Conservation (phyloP, 2,888 invertebrate species). For the Fragum whitleyi region DNA sequence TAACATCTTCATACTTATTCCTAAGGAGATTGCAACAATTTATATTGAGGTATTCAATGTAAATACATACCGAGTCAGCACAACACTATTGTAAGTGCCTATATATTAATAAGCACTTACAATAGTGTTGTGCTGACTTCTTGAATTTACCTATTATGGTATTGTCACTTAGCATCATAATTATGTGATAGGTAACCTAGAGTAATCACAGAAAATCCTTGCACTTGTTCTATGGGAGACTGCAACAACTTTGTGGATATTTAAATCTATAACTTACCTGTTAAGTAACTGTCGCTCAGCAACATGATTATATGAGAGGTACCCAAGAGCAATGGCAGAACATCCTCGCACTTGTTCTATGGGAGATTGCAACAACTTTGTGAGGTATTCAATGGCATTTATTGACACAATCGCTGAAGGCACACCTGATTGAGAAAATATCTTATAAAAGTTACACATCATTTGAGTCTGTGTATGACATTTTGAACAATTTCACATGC, state of each 20-base stretch:
- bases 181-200: too few species aligned
- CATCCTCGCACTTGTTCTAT: constrained; percentile 82
- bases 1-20: too few species aligned
- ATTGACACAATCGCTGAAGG: constrained; percentile 84
- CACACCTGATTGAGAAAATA: constrained; percentile 74
- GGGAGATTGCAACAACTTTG: constrained; percentile 74
- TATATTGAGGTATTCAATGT: constrained; percentile 67
- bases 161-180: constrained; percentile 66
- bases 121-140: too few species aligned
- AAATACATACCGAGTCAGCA: too few species aligned
- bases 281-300: constrained; percentile 83
- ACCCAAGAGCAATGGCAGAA: constrained; percentile 84
- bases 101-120: too few species aligned
- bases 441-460: too few species aligned
- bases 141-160: constrained; percentile 81
- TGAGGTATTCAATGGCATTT: constrained; percentile 79
- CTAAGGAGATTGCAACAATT: too few species aligned
- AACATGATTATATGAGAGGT: constrained; percentile 82
- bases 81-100: too few species aligned
- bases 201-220: too few species aligned
- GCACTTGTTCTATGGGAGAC: too few species aligned
- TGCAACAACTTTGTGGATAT: constrained; percentile 50
- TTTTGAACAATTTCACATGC: too few species aligned
- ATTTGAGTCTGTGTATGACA: too few species aligned
- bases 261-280: constrained; percentile 70